phyloP scores from a whole-genome alignment of 2,797 vertebrate genomes.

The Florisuga fusca region DNA sequence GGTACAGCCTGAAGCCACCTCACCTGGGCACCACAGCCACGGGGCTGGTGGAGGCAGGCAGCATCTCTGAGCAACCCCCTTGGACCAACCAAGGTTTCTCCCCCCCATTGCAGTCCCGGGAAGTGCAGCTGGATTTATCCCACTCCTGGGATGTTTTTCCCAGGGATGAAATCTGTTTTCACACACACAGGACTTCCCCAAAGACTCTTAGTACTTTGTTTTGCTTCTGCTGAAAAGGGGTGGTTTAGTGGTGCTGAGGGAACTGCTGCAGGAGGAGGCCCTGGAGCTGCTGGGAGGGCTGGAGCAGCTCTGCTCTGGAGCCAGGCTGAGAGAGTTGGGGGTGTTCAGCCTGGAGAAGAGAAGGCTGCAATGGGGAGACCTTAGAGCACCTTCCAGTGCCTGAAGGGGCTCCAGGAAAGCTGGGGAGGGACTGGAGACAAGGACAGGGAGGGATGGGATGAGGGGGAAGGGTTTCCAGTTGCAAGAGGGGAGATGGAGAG shows the following conservation, averaged over 20 bases:
- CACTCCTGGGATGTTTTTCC: fast-evolving
- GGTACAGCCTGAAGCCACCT: conserved; percentile 60
- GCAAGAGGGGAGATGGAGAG: too few species aligned
- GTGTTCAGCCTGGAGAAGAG: too few species aligned
- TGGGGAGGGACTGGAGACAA: too few species aligned
- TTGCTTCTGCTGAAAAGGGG: background rate
- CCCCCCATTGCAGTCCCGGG: fast-evolving
- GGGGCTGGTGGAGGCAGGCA: background rate
- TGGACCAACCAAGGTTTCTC: background rate
- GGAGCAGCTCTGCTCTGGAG: too few species aligned
- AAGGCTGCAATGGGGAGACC: too few species aligned
- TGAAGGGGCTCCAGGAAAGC: too few species aligned
- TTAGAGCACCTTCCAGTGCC: too few species aligned
- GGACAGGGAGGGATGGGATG: too few species aligned
- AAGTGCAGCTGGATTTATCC: background rate
- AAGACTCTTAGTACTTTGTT: background rate
- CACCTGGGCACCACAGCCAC: fast-evolving
- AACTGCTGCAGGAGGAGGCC: background rate
- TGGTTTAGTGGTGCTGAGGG: background rate
- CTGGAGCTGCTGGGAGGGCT: too few species aligned
- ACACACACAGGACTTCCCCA: fast-evolving
- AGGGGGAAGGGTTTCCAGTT: too few species aligned
- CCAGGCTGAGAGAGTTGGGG: too few species aligned
- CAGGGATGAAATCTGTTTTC: background rate
- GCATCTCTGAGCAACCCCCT: too few species aligned